Evolutionary conservation across 2,888 invertebrate genomes (phyloP), one percentile per base, ranked within the genome.

Genomic region (Pandemis cinnamomeana): DNA sequence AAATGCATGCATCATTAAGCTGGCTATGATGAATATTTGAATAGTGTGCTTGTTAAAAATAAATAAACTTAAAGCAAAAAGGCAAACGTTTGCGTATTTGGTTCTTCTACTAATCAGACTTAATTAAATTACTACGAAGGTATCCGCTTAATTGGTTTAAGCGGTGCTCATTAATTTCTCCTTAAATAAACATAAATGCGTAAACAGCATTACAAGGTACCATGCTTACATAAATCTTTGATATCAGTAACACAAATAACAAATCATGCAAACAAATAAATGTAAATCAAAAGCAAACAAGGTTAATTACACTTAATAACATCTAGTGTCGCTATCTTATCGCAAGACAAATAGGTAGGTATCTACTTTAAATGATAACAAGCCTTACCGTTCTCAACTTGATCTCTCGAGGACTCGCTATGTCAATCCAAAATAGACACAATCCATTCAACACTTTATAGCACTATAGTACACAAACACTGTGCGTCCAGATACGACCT

Each of bases 351-450:
- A 71, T 71, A 71, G 67, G 70, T 53, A 73, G 64, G 44, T 66
- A 60, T 64, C 53, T 66, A 60, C 71, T 71, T 51, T 42, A 71
- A 44, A 55, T 66, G 74, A 74, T 74, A 78, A 80, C 80, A 75
- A 75, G 78, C 83, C 92, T 91, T 80, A 94, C 93, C 93, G 92
- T 93, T 93, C 92, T 91, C 91, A 90, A 90, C 87, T 91, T 86
- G 90, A 82, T 91, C 89, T 91, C 89, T 84, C 85, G 92, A 89
- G 87, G 92, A 93, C 88, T 89, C 88, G 89, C 90, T 89, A 85
- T 89, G 89, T 90, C 91, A 94, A 94, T 94, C 93, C 93, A 91
- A 92, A 88, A 85, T 81, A 86, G 84, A 88, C 92, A 92, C 93
- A 93, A 94, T 92, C 89, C 92, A 92, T 91, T 85, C 91, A 93